phyloP scores from a whole-genome alignment of 2,797 vertebrate genomes.

The Cetoscarus ocellatus region DNA sequence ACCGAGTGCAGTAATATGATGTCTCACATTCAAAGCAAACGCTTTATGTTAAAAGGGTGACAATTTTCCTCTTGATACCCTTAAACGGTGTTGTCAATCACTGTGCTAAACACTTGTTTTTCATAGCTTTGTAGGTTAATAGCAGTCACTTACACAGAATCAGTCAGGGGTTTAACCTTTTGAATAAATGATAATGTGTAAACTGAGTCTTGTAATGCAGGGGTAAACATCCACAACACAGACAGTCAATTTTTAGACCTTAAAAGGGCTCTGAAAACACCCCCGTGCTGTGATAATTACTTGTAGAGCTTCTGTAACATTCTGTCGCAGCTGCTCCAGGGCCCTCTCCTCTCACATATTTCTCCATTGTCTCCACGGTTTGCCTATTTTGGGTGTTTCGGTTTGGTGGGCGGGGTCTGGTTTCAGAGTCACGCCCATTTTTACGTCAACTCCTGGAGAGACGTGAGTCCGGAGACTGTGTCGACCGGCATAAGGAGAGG shows the following conservation, averaged over 20 bases:
- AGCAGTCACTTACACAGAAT: constrained; percentile 12
- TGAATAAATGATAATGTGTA: constrained; percentile 46
- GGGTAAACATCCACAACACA: background rate
- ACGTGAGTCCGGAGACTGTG: background rate
- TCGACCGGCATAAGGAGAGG: background rate
- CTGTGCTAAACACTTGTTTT: background rate
- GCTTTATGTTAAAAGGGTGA: too few species aligned
- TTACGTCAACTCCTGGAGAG: constrained; percentile 61
- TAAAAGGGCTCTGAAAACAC: background rate
- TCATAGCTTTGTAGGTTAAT: constrained; percentile 27
- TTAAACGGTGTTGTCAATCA: constrained; percentile 12
- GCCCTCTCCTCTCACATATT: constrained; percentile 6
- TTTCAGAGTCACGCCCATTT: constrained; percentile 11
- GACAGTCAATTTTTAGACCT: background rate
- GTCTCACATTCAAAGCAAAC: too few species aligned
- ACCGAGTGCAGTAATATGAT: too few species aligned
- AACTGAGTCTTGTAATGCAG: constrained; percentile 21
- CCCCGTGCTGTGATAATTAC: background rate
- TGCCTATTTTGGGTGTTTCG: constrained; percentile 65
- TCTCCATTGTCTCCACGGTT: background rate
- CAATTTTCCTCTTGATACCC: background rate
- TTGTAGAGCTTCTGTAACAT: background rate
- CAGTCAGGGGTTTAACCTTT: constrained; percentile 21
- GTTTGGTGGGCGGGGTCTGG: constrained; percentile 47
- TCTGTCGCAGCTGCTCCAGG: background rate